phyloP scores from a whole-genome alignment of 2,797 vertebrate genomes.

The Scomberomorus guttatus region DNA sequence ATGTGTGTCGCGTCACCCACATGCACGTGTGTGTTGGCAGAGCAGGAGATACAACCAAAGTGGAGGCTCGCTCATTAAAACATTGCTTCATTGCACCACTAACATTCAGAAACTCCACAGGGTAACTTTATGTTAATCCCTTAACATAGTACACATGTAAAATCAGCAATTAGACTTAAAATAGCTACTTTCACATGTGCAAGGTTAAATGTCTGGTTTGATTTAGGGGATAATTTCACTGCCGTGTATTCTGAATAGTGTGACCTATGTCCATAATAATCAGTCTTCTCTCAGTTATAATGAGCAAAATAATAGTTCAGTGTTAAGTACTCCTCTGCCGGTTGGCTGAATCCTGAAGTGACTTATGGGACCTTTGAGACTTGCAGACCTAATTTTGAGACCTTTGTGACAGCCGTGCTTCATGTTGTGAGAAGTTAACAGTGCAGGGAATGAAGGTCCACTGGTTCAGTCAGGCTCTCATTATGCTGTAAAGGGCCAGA shows the following conservation, averaged over 20 bases:
- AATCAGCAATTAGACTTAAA: slow-evolving; percentile 4
- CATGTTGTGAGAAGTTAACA: slow-evolving; percentile 71
- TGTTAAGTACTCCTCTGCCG: slow-evolving; percentile 44
- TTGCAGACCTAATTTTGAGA: slow-evolving; percentile 63
- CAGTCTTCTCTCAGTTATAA: slow-evolving; percentile 47
- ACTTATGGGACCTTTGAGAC: slow-evolving; percentile 63
- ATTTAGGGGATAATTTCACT: slow-evolving; percentile 34
- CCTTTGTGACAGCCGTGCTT: slow-evolving; percentile 54
- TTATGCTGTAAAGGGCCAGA: slow-evolving; percentile 65
- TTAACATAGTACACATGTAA: background rate
- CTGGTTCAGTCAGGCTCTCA: slow-evolving; percentile 68
- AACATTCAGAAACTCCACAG: background rate
- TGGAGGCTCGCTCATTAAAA: background rate
- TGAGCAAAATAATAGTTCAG: slow-evolving; percentile 49
- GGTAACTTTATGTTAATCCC: background rate
- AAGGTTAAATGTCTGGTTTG: slow-evolving; percentile 12
- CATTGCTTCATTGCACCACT: background rate
- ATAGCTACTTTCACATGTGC: slow-evolving; percentile 4
- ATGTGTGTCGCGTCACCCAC: background rate
- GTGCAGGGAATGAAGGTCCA: slow-evolving; percentile 58
- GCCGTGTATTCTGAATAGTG: slow-evolving; percentile 25
- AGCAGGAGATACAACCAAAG: background rate
- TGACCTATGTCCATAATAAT: slow-evolving; percentile 59
- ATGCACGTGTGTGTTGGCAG: background rate
- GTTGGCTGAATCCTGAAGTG: slow-evolving; percentile 46